These are phyloP conservation scores for Eupithecia abbreviata DNA, from an alignment of 2,888 invertebrate species.

Conservation along the genomic window DNA sequence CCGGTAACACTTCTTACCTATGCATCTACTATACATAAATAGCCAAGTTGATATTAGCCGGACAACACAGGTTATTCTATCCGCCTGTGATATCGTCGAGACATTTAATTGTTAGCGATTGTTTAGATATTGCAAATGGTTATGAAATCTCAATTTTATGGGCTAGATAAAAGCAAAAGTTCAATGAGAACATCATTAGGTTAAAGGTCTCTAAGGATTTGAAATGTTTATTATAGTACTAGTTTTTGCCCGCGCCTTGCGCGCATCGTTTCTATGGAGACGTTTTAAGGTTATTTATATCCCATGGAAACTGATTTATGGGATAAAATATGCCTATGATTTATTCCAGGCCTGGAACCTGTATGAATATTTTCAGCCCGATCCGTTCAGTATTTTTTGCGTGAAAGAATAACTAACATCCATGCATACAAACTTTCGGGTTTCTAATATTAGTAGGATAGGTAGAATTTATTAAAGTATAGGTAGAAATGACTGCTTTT, in stretches of 20 bases:
- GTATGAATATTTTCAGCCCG: too few species aligned
- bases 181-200: background rate
- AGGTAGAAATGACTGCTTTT: background rate
- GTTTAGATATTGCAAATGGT: background rate
- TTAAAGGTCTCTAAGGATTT: background rate
- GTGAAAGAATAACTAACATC: too few species aligned
- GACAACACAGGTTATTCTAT: background rate
- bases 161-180: background rate
- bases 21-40: slow-evolving; percentile 1
- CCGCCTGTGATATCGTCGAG: background rate
- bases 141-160: background rate
- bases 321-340: too few species aligned
- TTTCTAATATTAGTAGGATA: too few species aligned
- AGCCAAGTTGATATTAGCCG: background rate
- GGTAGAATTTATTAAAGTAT: background rate
- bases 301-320: too few species aligned
- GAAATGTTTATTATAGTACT: background rate
- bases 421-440: too few species aligned
- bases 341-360: too few species aligned
- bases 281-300: too few species aligned
- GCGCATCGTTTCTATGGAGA: too few species aligned
- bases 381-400: too few species aligned
- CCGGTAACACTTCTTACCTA: slow-evolving; percentile 12
- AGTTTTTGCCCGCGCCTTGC: too few species aligned
- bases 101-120: background rate